Evolutionary conservation across 2,797 vertebrate species (phyloP), one percentile per base, ranked within the genome.

Genomic region (Gallinago stenura): DNA sequence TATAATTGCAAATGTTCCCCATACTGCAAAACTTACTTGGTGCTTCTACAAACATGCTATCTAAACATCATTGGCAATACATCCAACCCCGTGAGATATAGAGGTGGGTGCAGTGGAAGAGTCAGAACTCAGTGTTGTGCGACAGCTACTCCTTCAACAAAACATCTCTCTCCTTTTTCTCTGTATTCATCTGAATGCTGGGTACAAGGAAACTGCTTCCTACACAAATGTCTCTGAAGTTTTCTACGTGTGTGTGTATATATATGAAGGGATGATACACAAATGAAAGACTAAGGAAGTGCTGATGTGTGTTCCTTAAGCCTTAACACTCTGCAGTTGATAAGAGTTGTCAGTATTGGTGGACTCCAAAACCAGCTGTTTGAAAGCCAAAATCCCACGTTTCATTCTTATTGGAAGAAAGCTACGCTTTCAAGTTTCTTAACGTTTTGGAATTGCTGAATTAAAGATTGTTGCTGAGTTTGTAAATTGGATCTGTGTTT

Each of bases 241-340:
- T 41, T 73, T 80, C 7, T 22, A 2, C 19, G 18, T 24, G 21
- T 45, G 9, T 43, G 9, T 24, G 4, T 53, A 6, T 12, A 33
- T 30, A 20, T 11, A 15, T 4, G 2, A 25, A 41, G 1, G 9
- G 19, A 1, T 0, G 7, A 20, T 31, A 22, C 2, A 7, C 5
- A 4, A 69, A 35, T 58, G 25, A 57, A 73, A 75, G 61, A 18
- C 15, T 28, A 7, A 37, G 24, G 5, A 41, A 33, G 4, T 12
- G 9, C 4, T 75, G 6, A 21, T 33, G 13, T 10, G 15, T n/a
- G 7, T 28, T 77, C 24, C 26, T 73, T 25, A 45, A 77, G 15
- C 45, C 30, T 5, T 9, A 50, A 10, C 3, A 35, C 12, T 12
- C 43, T 37, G 31, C 46, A 45, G 16, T 1, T 53, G 16, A 9